These are phyloP conservation scores for Percopsis omiscomaycus DNA, from an alignment of 2,797 vertebrate genomes.

Conservation along the genomic window DNA sequence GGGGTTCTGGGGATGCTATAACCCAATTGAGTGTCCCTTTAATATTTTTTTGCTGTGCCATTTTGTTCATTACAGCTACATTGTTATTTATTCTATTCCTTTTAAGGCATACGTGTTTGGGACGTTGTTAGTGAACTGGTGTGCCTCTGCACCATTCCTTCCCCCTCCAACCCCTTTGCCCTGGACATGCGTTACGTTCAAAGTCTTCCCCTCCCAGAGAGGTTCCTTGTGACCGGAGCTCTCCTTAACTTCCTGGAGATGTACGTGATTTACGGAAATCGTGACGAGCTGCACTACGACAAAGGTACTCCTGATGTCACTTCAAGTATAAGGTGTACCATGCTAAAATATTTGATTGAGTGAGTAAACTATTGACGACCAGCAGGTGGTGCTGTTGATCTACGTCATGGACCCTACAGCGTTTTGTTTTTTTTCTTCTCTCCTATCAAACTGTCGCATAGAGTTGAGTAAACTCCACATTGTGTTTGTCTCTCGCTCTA, in stretches of 20 bases:
- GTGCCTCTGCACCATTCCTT: constrained; percentile 76
- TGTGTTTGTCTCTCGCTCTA: constrained; percentile 37
- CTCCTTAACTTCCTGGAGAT: constrained; percentile 79
- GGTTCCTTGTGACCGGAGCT: constrained; percentile 76
- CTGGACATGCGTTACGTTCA: constrained; percentile 77
- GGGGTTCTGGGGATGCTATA: neutral
- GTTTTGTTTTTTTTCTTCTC: no score
- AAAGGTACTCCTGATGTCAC: constrained; percentile 58
- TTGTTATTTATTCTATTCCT: neutral
- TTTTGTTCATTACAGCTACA: neutral
- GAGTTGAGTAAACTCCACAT: neutral
- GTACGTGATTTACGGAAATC: constrained; percentile 73
- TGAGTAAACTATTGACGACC: neutral
- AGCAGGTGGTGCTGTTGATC: constrained; percentile 58
- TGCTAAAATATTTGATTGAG: no score
- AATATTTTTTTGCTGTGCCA: neutral
- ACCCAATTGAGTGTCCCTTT: neutral
- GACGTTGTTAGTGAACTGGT: constrained; percentile 79
- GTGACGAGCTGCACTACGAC: constrained; percentile 75
- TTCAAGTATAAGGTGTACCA: neutral
- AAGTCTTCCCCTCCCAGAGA: constrained; percentile 72
- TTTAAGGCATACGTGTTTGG: constrained; percentile 73
- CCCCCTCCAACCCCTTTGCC: constrained; percentile 79
- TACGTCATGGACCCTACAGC: neutral
- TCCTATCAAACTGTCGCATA: neutral